Evolutionary conservation across 2,797 vertebrate genomes (phyloP), one percentile per base, ranked within the genome.

Genomic region (Xenopus petersii): DNA sequence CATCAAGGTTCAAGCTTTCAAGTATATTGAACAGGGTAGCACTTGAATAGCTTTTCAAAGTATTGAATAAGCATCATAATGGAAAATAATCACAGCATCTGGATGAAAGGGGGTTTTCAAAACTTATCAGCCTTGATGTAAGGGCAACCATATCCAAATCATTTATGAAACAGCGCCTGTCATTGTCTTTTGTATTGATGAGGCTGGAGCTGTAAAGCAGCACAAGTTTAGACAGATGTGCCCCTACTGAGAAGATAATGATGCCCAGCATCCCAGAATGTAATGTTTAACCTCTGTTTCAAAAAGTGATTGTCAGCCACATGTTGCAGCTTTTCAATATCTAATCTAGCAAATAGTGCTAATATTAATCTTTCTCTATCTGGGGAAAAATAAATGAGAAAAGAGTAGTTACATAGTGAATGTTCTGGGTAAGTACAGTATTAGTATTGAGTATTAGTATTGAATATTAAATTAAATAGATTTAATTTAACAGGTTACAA

Each of bases 181-280:
- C 24, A 64, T 67, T 65, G 26, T n/a, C 62, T 69, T 49, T 70
- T 64, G 51, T 59, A 74, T 73, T 73, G 61, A 63, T 69, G 70
- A 47, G 62, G 60, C 47, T 42, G 54, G 67, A 74, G 63, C 54
- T 70, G 67, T 59, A 64, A 51, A 62, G 55, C 30, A 58, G 49
- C 65, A 65, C 33, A 74, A 54, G 55, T 64, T 74, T 69, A 73
- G 67, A 66, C 67, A 70, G 71, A 74, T 74, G 66, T 70, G 71
- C 64, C 67, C 77, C 71, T 70, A 71, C 77, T 79, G 77, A 58
- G 71, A 70, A 74, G 77, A 79, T 79, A 79, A 79, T 79, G 77
- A 79, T 70, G 67, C 66, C 65, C 54, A 79, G 71, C 69, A 66
- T 70, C 73, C 49, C 54, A 58, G 46, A 70, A 74, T 65, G 71